phyloP scores from a whole-genome alignment of 2,113 vertebrate genomes.

The Aegotheles bennettii region DNA sequence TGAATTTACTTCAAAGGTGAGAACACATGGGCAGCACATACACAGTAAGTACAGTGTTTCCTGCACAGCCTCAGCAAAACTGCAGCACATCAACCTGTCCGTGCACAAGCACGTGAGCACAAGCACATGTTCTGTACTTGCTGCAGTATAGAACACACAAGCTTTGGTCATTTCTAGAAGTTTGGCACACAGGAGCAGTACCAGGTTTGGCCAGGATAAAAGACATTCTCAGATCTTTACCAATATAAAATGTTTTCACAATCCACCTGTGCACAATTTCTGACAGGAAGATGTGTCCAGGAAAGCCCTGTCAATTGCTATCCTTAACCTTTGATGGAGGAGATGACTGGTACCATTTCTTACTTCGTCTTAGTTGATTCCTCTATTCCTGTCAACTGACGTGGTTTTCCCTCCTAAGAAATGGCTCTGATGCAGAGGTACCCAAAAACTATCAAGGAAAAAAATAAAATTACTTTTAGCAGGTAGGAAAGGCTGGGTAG shows the following conservation, averaged over 20 bases:
- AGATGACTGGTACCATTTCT: background rate
- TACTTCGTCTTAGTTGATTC: background rate
- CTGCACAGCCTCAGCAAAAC: background rate
- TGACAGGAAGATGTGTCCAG: background rate
- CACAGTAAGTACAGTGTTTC: accelerated
- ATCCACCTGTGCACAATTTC: background rate
- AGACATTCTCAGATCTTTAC: background rate
- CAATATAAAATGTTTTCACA: background rate
- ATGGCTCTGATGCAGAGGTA: background rate
- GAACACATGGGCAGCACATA: accelerated
- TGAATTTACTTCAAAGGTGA: background rate
- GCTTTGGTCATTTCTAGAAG: background rate
- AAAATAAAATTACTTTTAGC: background rate
- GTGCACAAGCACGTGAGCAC: accelerated
- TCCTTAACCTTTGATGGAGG: background rate
- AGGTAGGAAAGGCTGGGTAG: background rate
- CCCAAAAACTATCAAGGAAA: background rate
- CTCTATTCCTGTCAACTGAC: background rate
- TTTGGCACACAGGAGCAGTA: background rate
- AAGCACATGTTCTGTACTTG: no score
- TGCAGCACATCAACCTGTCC: accelerated
- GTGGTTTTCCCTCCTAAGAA: background rate
- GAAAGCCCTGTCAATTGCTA: background rate
- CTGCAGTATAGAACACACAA: accelerated
- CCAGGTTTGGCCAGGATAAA: background rate